phyloP scores from a whole-genome alignment of 2,888 invertebrate genomes.

The Trilocha varians region DNA sequence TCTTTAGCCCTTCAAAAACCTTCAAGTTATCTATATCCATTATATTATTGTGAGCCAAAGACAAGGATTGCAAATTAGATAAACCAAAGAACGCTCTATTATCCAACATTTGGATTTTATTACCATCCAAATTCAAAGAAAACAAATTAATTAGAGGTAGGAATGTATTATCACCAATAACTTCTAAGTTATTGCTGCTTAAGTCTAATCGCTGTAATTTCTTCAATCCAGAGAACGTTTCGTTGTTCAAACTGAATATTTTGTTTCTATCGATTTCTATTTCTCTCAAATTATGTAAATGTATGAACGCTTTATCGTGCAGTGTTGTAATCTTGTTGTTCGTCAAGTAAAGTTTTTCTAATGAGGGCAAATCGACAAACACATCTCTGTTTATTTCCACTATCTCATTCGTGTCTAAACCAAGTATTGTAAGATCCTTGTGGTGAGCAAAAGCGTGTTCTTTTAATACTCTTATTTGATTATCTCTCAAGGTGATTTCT shows the following conservation, averaged over 20 bases:
- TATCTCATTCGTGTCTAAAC: conserved; percentile 81
- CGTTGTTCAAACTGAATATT: conserved; percentile 80
- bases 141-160: conserved; percentile 39
- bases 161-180: conserved; percentile 85
- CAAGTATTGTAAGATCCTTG: conserved; percentile 74
- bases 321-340: conserved; percentile 87
- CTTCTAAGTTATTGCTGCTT: conserved; percentile 80
- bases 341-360: conserved; percentile 83
- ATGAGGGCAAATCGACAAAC: conserved; percentile 79
- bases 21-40: conserved; percentile 38
- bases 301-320: conserved; percentile 87
- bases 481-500: conserved; percentile 78
- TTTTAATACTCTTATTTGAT: conserved; percentile 76
- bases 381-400: conserved; percentile 81
- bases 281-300: conserved; percentile 78
- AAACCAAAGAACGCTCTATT: conserved; percentile 56
- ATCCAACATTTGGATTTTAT: conserved; percentile 63
- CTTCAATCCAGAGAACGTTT: conserved; percentile 82
- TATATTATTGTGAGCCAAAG: conserved; percentile 47
- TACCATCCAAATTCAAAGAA: conserved; percentile 47
- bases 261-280: conserved; percentile 84
- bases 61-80: conserved; percentile 34
- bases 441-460: conserved; percentile 80
- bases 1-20: conserved; percentile 39
- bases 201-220: conserved; percentile 80